Evolutionary conservation across 2,797 vertebrate genomes (phyloP), one percentile per base, ranked within the genome.

Genomic region (Bucorvus abyssinicus): DNA sequence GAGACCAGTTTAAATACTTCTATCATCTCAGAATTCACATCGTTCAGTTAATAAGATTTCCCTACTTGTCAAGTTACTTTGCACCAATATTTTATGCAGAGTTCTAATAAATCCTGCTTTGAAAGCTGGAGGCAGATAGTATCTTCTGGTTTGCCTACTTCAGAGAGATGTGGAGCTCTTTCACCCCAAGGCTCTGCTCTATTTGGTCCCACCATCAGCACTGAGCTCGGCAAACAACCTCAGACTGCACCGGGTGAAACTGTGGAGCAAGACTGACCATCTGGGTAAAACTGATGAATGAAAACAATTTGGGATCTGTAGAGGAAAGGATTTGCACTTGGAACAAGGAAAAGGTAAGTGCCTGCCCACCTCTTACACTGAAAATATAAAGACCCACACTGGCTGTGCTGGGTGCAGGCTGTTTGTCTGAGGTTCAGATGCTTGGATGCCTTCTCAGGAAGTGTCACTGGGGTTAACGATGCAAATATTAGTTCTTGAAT

Each of bases 191-290:
- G 18, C 36, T 84, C 26, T 44, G 22, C 8, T 32, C 40, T 49
- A 12, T 52, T 78, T 1, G 2, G 36, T 57, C 22, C 59, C 61
- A 34, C 30, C 32, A 10, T 49, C 18, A 7, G 26, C 32, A 18
- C 29, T 18, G 15, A 86, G 60, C 9, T 29, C 0, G 1, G n/a
- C 50, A 60, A 69, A 40, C 16, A 52, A 21, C 12, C 0, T 1
- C 67, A 79, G 45, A 38, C 14, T 27, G 14, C 36, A n/a, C 4
- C 0, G 0, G 4, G 12, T 69, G 84, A 73, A 84, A 59, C 52
- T 50, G 69, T 3, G 3, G 50, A 63, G 34, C 15, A 34, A 4
- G 44, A 7, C 14, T 34, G 32, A 24, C 18, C 27, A 7, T 13
- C 50, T 85, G 30, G 27, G 36, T 52, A 34, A n/a, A 64, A 44